Percentiles rank a stretch among this genome's conserved stretches.
These are phyloP conservation scores for Rhagonycha lutea DNA, from an alignment of 2,888 invertebrate genomes.

Conservation along the genomic window DNA sequence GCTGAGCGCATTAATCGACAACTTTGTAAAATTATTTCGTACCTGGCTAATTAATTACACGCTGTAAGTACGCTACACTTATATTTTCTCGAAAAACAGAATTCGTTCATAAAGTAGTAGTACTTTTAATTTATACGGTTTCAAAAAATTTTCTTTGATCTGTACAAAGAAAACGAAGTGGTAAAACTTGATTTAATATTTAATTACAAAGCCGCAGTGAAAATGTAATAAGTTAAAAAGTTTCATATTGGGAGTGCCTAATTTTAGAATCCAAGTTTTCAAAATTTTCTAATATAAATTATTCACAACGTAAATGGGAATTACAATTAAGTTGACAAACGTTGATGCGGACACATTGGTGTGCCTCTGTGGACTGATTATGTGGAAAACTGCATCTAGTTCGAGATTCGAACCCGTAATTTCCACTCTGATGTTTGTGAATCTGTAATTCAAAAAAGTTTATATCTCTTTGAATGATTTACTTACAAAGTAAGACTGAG, in stretches of 20 bases:
- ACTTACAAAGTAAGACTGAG: slow-evolving; percentile 15
- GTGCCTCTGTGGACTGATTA: too few relatives aligned
- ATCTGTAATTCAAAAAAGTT: neutral
- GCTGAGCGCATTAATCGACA: neutral
- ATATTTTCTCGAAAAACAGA: neutral
- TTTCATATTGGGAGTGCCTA: too few relatives aligned
- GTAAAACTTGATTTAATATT: neutral
- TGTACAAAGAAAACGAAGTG: neutral
- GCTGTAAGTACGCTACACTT: neutral
- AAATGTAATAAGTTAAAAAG: neutral
- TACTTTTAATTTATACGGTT: neutral
- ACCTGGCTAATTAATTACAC: neutral
- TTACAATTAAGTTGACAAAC: too few relatives aligned
- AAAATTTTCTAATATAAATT: too few relatives aligned
- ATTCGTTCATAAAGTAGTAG: neutral
- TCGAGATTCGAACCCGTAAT: neutral
- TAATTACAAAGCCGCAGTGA: neutral
- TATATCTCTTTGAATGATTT: slow-evolving; percentile 14
- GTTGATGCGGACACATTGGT: too few relatives aligned
- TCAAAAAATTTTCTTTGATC: neutral
- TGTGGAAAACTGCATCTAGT: too few relatives aligned
- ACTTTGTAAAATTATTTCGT: neutral
- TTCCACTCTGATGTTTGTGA: neutral
- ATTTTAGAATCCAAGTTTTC: too few relatives aligned
- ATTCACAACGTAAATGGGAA: too few relatives aligned